These are phyloP conservation scores for Pseudolycoriella hygida DNA, from an alignment of 2,888 invertebrate genomes.

Conservation along the genomic window DNA sequence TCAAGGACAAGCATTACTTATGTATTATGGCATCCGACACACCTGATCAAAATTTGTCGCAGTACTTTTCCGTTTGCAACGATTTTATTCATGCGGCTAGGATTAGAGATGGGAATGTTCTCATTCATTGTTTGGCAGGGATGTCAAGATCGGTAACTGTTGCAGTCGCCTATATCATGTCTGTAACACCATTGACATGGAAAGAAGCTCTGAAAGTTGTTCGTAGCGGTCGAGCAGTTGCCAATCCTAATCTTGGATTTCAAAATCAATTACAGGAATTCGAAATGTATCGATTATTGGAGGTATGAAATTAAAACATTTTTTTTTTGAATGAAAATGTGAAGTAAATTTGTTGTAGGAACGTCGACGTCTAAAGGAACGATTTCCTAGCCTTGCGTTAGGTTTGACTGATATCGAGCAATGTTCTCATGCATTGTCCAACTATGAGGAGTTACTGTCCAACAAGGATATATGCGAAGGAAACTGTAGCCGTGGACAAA, in stretches of 20 bases:
- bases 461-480: constrained; percentile 74
- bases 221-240: constrained; percentile 75
- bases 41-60: constrained; percentile 82
- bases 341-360: constrained; percentile 35
- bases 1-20: constrained; percentile 85
- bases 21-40: constrained; percentile 94
- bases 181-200: constrained; percentile 76
- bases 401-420: constrained; percentile 55
- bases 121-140: constrained; percentile 92
- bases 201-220: constrained; percentile 87
- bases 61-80: constrained; percentile 85
- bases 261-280: constrained; percentile 87
- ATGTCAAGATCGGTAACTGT: constrained; percentile 95
- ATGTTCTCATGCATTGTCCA: constrained; percentile 60
- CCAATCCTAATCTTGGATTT: constrained; percentile 93
- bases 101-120: constrained; percentile 71
- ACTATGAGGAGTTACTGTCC: constrained; percentile 64
- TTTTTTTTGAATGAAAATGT: background rate
- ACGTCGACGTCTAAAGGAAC: constrained; percentile 62
- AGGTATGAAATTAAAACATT: constrained; percentile 33
- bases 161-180: constrained; percentile 92
- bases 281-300: constrained; percentile 57
- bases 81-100: constrained; percentile 93
- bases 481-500: constrained; percentile 64
- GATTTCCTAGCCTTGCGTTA: constrained; percentile 63